These are phyloP conservation scores for Nothocercus julius DNA, from an alignment of 2,113 vertebrate species.

Conservation along the genomic window DNA sequence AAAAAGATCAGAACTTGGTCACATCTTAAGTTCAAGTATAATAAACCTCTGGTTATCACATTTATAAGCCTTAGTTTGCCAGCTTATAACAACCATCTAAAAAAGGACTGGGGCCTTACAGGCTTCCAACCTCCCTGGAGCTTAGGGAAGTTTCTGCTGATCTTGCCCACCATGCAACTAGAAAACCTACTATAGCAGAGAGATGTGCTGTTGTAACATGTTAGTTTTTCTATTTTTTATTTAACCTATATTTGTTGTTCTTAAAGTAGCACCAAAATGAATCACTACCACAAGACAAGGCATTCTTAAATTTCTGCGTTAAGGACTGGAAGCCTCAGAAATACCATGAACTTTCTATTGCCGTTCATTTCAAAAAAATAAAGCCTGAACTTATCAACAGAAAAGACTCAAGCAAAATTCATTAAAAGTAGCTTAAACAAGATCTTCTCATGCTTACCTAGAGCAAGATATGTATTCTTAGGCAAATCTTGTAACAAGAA, in stretches of 20 bases:
- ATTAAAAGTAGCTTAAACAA: background rate
- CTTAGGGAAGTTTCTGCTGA: background rate
- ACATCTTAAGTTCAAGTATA: background rate
- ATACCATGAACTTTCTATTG: background rate
- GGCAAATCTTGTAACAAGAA: background rate
- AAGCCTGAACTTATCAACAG: background rate
- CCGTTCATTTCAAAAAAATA: background rate
- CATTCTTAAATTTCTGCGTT: background rate
- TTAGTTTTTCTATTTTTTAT: background rate
- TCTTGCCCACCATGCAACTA: background rate
- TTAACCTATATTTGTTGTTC: background rate
- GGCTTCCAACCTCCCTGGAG: background rate
- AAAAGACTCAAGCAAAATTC: background rate
- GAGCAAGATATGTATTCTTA: background rate
- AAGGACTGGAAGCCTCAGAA: background rate
- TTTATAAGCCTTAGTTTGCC: background rate
- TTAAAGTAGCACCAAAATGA: background rate
- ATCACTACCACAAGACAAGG: background rate
- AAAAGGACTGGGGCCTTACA: background rate
- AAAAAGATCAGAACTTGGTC: background rate
- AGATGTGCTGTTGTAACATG: background rate
- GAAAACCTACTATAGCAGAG: background rate
- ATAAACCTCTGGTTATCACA: background rate
- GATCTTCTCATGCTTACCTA: slow-evolving; percentile 1
- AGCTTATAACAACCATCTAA: background rate